Evolutionary conservation across 2,888 invertebrate species (phyloP), one percentile per base, ranked within the genome.

Genomic region (Scelioninae gen. 1): DNA sequence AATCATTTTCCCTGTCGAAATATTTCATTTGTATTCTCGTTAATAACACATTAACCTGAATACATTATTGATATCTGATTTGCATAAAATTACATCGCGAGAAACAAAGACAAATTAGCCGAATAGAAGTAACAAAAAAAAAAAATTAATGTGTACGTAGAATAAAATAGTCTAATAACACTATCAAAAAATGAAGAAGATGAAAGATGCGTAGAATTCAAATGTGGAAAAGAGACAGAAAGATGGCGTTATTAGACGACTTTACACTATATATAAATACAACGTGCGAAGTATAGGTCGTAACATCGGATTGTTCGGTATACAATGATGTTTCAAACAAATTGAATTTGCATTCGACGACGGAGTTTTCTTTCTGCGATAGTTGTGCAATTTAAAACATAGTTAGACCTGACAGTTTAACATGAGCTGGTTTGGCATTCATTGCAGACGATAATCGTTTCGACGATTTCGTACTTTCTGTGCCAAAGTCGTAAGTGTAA

Each of bases 41-140:
- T 62, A 62, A 53, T 74, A 63, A 38, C 43, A 53, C 72, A 53
- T 74, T 62, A 62, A 74, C 63, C 72, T n/a, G 55, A 56, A 75
- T 63, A 56, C 45, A 63, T 55, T 43, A 43, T 29, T 29, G 45
- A 55, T 45, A 34, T 55, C 63, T 45, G 43, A 55, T 63, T 49
- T 66, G 51, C 49, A 49, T 63, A 38, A 29, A 45, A 77, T 77
- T 63, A 60, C 31, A 62, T 53, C 5, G 15, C 34, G 56, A 45
- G 38, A 66, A 47, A 56, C 32, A 51, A 60, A 68, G 63, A 9
- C 43, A 16, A 53, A 63, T 76, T 76, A 68, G 45, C 34, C 47
- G 10, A 56, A 47, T 51, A 55, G 58, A 40, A 76, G 15, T 31
- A 29, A 43, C 40, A 45, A 60, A 56, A 23, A 43, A 10, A 66